These are phyloP conservation scores for Xenentodon cancila DNA, from an alignment of 2,797 vertebrate genomes.

Conservation along the genomic window DNA sequence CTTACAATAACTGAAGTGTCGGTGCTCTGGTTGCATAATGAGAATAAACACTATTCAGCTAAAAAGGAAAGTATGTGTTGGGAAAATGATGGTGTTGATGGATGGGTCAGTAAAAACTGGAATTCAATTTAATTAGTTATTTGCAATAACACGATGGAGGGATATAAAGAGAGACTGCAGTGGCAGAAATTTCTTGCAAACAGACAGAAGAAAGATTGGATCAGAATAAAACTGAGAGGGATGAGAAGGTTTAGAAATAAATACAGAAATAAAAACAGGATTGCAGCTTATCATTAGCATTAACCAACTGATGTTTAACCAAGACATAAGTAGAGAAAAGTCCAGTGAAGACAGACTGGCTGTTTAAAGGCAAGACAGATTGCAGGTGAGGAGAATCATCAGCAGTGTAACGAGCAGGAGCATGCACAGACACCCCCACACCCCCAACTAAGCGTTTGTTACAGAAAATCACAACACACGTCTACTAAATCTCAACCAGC, in stretches of 20 bases:
- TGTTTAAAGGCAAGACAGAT: background rate
- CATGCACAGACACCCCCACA: background rate
- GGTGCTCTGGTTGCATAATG: no score
- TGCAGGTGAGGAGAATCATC: slow-evolving; percentile 2
- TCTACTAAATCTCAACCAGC: background rate
- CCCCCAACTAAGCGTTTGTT: no score
- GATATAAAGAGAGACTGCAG: no score
- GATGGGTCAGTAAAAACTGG: no score
- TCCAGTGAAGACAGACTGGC: background rate
- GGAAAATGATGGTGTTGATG: no score
- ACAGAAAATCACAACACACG: no score
- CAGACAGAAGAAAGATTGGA: background rate
- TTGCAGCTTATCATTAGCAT: background rate
- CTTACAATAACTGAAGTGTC: no score
- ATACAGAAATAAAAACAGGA: background rate
- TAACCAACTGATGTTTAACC: background rate
- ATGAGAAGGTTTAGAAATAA: slow-evolving; percentile 7
- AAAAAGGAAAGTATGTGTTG: no score
- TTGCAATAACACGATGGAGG: no score
- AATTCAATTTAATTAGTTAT: no score
- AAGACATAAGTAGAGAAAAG: background rate
- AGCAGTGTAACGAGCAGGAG: background rate
- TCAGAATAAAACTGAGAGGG: background rate
- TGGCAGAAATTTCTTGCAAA: no score
- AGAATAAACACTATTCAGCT: no score